These are phyloP conservation scores for fruit fly (Drosophila melanogaster) DNA, from an alignment of 1,140 invertebrate genomes.

Conservation along the genomic window DNA sequence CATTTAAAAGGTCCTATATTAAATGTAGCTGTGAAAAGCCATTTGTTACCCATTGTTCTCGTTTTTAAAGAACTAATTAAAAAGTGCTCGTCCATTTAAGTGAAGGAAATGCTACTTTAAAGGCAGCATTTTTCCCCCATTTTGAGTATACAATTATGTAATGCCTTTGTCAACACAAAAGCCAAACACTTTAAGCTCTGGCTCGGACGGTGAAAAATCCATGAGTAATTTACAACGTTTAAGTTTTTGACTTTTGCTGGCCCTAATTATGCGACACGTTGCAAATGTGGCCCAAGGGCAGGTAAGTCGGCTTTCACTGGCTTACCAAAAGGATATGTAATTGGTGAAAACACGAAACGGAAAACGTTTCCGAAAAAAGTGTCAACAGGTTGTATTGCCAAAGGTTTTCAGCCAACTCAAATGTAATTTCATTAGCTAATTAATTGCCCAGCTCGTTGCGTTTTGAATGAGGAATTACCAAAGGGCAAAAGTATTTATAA, in stretches of 20 bases:
- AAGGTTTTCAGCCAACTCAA: conserved; percentile 37
- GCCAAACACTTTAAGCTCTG: conserved; percentile 22
- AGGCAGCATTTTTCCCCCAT: neutral
- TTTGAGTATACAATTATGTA: conserved; percentile 32
- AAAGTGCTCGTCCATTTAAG: neutral
- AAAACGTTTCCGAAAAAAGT: conserved; percentile 39
- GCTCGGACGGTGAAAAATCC: conserved; percentile 5
- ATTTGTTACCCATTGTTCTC: too few relatives aligned
- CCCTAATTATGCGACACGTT: conserved; percentile 24
- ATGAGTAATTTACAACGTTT: conserved; percentile 8
- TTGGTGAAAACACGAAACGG: conserved; percentile 22
- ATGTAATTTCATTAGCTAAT: conserved; percentile 78
- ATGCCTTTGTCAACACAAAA: conserved; percentile 15
- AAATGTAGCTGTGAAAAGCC: too few relatives aligned
- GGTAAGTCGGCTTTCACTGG: conserved; percentile 20
- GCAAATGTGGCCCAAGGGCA: conserved; percentile 39
- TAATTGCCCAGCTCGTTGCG: conserved; percentile 60
- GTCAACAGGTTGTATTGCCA: conserved; percentile 52
- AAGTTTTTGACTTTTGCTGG: conserved; percentile 29
- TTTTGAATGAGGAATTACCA: conserved; percentile 25
- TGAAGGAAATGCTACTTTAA: conserved; percentile 2
- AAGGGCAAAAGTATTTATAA: conserved; percentile 52
- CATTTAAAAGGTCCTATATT: too few relatives aligned
- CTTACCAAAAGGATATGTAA: conserved; percentile 43
- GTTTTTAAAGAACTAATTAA: neutral